phyloP scores from a whole-genome alignment of 2,888 invertebrate genomes.

The Dysmachus trigonus region DNA sequence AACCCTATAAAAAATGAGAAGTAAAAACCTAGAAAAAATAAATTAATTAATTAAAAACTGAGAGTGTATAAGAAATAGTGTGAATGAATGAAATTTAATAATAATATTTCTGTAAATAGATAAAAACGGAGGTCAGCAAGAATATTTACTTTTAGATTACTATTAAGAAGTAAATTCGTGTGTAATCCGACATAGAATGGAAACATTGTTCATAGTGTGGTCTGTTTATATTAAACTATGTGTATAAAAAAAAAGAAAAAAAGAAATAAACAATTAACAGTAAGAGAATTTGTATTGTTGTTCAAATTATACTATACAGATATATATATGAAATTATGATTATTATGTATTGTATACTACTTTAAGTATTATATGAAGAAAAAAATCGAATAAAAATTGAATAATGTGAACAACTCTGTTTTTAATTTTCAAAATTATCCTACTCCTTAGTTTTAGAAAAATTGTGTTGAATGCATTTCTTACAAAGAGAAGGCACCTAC shows the following conservation, averaged over 20 bases:
- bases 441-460: background rate
- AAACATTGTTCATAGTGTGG: slow-evolving; percentile 39
- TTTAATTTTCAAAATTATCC: background rate
- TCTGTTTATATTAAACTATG: slow-evolving; percentile 50
- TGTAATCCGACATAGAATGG: slow-evolving; percentile 31
- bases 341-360: slow-evolving; percentile 28
- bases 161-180: background rate
- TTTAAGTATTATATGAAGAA: slow-evolving; percentile 23
- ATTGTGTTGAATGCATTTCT: no score
- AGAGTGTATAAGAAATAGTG: background rate
- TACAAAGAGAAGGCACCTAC: no score
- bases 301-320: slow-evolving; percentile 38
- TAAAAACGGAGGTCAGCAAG: slow-evolving; percentile 5
- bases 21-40: background rate
- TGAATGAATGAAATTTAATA: background rate
- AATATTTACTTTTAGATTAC: slow-evolving; percentile 6
- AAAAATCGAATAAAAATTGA: slow-evolving; percentile 32
- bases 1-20: background rate
- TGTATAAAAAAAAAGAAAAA: no score
- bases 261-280: slow-evolving; percentile 24
- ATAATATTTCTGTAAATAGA: slow-evolving; percentile 4
- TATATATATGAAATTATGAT: slow-evolving; percentile 25
- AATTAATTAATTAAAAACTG: no score
- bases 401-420: background rate
- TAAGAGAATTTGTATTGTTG: slow-evolving; percentile 41